Percentiles rank a stretch among this genome's conserved stretches.
Evolutionary conservation across 2,797 vertebrate species (phyloP).

Genomic region (Phrynocephalus forsythii): DNA sequence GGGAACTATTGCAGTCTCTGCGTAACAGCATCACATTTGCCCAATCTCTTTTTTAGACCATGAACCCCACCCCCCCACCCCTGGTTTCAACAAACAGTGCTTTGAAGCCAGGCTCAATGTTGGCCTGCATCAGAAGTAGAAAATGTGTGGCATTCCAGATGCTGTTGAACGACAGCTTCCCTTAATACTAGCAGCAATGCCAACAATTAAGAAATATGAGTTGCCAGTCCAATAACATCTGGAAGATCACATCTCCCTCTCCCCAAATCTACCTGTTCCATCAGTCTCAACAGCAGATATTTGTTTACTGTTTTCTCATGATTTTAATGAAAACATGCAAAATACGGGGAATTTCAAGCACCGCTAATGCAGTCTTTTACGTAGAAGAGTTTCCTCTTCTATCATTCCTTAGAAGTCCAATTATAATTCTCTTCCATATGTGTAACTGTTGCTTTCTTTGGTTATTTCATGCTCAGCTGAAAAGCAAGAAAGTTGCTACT

Average conservation of each 20-base stretch:
- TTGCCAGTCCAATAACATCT: no score
- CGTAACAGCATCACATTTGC: background rate
- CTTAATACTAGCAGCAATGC: background rate
- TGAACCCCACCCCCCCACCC: background rate
- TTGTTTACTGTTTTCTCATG: background rate
- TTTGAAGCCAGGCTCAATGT: background rate
- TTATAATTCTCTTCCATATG: no score
- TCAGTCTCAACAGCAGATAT: background rate
- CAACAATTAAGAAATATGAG: background rate
- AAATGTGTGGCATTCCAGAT: background rate
- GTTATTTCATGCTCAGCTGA: background rate
- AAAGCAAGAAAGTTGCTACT: slow-evolving; percentile 24
- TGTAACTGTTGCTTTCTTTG: background rate
- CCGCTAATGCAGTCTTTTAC: background rate
- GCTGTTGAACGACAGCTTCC: no score
- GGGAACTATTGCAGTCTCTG: background rate
- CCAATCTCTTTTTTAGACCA: background rate
- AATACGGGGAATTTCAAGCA: background rate
- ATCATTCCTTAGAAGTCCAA: background rate
- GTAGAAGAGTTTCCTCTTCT: slow-evolving; percentile 39
- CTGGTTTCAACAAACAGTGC: no score
- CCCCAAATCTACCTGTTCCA: background rate
- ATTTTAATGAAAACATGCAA: no score
- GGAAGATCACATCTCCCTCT: background rate
- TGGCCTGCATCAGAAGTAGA: no score